Evolutionary conservation across 2,797 vertebrate genomes (phyloP).

Genomic region (Vultur gryphus): DNA sequence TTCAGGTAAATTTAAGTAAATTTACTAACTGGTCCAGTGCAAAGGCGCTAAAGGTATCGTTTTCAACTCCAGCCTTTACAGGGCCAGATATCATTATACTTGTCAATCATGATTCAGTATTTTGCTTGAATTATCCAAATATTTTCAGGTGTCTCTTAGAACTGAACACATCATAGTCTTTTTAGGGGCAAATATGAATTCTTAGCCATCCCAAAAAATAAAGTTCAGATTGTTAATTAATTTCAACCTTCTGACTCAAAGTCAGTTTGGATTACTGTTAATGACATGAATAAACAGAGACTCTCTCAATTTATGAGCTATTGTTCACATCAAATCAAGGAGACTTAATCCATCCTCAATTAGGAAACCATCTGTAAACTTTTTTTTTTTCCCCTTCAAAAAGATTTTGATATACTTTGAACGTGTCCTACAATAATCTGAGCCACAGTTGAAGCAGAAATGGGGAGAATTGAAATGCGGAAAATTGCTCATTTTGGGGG

Average conservation of each 20-base stretch:
- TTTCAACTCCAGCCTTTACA: not conserved
- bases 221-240: not conserved
- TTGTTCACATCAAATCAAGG: not conserved
- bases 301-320: not conserved
- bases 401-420: not conserved
- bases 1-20: not conserved
- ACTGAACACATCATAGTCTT: not conserved
- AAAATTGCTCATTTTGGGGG: not conserved
- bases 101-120: not conserved
- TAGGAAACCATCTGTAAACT: not conserved
- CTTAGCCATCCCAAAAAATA: not conserved
- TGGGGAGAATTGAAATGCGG: accelerated
- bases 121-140: not conserved
- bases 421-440: not conserved
- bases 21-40: not conserved
- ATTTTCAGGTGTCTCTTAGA: not conserved
- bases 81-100: not conserved
- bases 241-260: not conserved
- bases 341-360: not conserved
- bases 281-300: not conserved
- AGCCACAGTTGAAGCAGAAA: not conserved
- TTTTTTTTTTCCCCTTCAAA: not conserved
- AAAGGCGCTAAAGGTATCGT: accelerated
- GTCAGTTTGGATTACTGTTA: not conserved
- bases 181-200: not conserved